Conservation (phyloP, 2,797 vertebrate genomes). For the Typhlichthys eigenmanni region DNA sequence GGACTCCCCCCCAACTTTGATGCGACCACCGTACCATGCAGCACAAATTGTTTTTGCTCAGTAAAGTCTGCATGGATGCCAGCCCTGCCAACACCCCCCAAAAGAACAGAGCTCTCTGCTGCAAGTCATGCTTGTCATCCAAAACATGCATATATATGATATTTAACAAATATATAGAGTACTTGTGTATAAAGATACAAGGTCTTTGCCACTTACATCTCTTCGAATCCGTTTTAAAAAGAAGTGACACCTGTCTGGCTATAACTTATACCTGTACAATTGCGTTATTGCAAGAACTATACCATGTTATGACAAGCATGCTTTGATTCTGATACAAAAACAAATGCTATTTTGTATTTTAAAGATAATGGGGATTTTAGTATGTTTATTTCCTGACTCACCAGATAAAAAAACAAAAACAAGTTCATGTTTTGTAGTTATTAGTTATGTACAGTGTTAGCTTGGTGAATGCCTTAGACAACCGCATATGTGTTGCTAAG, state of each 20-base stretch:
- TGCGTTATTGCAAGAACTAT: conserved; percentile 73
- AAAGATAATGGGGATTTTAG: conserved; percentile 72
- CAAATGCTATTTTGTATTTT: conserved; percentile 81
- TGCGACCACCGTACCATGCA: conserved; percentile 61
- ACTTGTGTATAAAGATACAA: conserved; percentile 63
- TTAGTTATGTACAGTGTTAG: conserved; percentile 76
- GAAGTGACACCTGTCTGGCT: conserved; percentile 62
- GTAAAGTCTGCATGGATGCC: conserved; percentile 79
- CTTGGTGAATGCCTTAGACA: conserved; percentile 70
- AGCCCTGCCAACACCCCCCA: conserved; percentile 40
- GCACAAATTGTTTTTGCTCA: conserved; percentile 71
- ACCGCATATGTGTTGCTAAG: conserved; percentile 62
- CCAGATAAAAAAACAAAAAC: conserved; percentile 64
- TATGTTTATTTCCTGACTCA: conserved; percentile 79
- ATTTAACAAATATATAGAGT: conserved; percentile 70
- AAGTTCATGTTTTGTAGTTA: conserved; percentile 82
- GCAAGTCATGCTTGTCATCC: conserved; percentile 69
- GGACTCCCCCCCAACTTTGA: conserved; percentile 18
- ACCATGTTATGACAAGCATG: conserved; percentile 80
- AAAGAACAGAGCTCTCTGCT: conserved; percentile 34
- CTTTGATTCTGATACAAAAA: conserved; percentile 75
- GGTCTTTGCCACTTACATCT: conserved; percentile 71
- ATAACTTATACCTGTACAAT: conserved; percentile 73
- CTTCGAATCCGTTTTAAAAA: conserved; percentile 64
- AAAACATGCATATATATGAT: conserved; percentile 57